These are phyloP conservation scores for Onychomys leucogaster DNA, from an alignment of 2,797 vertebrate genomes.

Conservation along the genomic window DNA sequence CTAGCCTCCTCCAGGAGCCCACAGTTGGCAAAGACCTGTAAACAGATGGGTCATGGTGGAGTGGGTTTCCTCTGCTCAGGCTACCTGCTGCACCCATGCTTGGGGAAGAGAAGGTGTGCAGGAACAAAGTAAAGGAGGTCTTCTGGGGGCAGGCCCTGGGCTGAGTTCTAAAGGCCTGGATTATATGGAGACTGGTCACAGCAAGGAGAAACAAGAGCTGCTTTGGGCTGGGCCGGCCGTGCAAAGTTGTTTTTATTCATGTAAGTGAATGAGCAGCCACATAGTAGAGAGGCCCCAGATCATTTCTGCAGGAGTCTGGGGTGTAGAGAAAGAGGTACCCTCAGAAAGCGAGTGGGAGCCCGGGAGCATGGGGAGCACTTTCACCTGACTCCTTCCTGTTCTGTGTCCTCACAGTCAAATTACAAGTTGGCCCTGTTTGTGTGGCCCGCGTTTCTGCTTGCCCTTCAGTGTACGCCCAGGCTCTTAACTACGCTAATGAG, in stretches of 20 bases:
- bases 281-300: neutral
- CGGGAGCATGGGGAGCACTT: neutral
- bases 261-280: neutral
- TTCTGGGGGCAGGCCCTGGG: neutral
- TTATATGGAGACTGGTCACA: neutral
- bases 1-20: neutral
- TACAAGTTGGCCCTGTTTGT: neutral
- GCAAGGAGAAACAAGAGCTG: neutral
- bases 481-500: neutral
- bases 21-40: neutral
- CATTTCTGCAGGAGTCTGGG: neutral
- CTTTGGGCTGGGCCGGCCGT: neutral
- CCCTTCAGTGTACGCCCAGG: neutral
- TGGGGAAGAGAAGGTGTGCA: accelerated
- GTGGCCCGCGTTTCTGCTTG: neutral
- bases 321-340: neutral
- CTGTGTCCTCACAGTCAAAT: neutral
- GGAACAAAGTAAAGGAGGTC: neutral
- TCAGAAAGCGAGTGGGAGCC: neutral
- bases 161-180: neutral
- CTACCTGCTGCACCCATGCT: accelerated
- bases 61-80: neutral
- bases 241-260: neutral
- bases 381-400: neutral
- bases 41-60: neutral